Base-by-base conservation (phyloP, 1,140 invertebrate genomes). In the Drosophila lacertosa region DNA sequence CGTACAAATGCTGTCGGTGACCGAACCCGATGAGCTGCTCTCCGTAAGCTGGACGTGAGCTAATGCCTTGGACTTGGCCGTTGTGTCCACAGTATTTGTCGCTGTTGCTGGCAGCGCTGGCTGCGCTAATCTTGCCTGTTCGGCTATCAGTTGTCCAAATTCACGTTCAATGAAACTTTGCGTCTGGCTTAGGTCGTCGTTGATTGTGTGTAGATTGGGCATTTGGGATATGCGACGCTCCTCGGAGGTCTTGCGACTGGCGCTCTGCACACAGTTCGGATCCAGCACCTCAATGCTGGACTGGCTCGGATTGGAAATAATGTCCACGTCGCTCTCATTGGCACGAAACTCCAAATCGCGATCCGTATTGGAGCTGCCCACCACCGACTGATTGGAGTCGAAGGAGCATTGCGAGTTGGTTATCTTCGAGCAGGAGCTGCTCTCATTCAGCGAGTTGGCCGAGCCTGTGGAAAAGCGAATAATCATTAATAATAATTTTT, bases 251-350 rank as follows among this genome's bases (percentile, higher is more conserved):
- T 91, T 91, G 20, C 89, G 72, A 67, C 81, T 91, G 54, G 80
- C 74, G 90, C 92, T 91, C 90, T 66, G 91, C 6, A 63, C 62
- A 11, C n/a, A 53, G 73, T 50, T 90, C 59, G 93, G 93, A 76
- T 94, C 93, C 10, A 94, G 66, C 29, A 94, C 92, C 90, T 94
- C 94, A 15, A 94, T 94, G 59, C 93, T 94, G 77, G 93, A 94
- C 75, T 94, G 93, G 90, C 94, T 94, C 11, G 94, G 94, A 91
- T 94, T 94, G 42, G 94, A 94, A n/a, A 94, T 92, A 39, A 94
- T 91, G 81, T 94, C 94, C 67, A 94, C 93, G 74, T 94, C 94
- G 77, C 94, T 94, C 70, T 94, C 94, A 44, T 84, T 91, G 2
- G 77, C 79, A n/a, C 75, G 80, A 44, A 91, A 91, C 58, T 91